Percentiles rank a stretch among this genome's conserved stretches.
phyloP scores from a whole-genome alignment of 2,797 vertebrate genomes.

The Esox masquinongy region DNA sequence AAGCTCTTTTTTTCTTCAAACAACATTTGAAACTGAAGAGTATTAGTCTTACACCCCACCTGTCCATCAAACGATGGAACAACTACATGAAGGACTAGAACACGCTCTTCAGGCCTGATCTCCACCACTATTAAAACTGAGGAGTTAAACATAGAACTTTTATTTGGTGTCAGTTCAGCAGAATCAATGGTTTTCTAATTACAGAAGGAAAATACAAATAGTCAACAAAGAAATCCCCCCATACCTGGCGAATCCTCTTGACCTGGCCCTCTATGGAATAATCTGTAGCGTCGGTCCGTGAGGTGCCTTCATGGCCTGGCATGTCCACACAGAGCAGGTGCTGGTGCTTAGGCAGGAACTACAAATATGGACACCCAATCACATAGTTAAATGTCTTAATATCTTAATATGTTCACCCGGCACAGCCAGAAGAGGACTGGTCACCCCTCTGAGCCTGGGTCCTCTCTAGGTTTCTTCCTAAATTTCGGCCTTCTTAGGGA shows the following conservation, averaged over 20 bases:
- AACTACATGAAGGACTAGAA: not conserved
- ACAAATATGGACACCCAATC: constrained; percentile 14
- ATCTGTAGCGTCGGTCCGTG: constrained; percentile 83
- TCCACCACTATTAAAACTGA: no score
- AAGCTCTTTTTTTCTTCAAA: no score
- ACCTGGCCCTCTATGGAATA: constrained; percentile 91
- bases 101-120: not conserved
- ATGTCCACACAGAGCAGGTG: constrained; percentile 93
- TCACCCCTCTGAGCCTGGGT: no score
- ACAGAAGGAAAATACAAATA: not conserved
- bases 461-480: no score
- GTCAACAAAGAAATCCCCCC: not conserved
- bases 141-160: no score
- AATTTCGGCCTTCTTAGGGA: no score
- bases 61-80: not conserved
- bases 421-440: no score
- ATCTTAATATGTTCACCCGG: constrained; percentile 64
- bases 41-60: not conserved
- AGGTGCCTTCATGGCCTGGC: constrained; percentile 93
- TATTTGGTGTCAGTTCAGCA: not conserved
- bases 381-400: constrained; percentile 70
- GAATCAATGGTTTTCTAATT: not conserved
- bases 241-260: constrained; percentile 89
- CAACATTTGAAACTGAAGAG: no score
- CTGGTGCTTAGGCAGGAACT: constrained; percentile 85